A percentile compares a stretch with the other conserved stretches of the same genome.
phyloP scores from a whole-genome alignment of 2,888 invertebrate species.

The Caenorhabditis sp. region DNA sequence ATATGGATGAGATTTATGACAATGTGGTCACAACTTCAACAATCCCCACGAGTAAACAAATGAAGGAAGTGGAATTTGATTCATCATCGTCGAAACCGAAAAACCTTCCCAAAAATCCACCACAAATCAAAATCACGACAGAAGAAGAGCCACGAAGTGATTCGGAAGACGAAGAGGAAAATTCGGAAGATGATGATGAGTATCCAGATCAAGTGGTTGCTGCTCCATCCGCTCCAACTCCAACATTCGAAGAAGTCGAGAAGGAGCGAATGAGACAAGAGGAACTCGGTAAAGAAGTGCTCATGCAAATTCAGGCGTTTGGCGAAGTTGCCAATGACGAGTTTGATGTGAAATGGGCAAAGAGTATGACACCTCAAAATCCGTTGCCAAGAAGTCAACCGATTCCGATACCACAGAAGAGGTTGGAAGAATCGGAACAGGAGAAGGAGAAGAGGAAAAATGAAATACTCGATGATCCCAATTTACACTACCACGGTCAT shows the following conservation, averaged over 20 bases:
- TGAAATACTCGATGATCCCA: constrained; percentile 24
- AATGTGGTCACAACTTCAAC: constrained; percentile 14
- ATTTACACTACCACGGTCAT: constrained; percentile 29
- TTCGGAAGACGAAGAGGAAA: constrained; percentile 53
- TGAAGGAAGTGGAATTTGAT: constrained; percentile 38
- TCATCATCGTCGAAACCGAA: constrained; percentile 17
- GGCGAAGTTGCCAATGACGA: constrained; percentile 70
- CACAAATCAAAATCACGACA: constrained; percentile 43
- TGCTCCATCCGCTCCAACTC: constrained; percentile 65
- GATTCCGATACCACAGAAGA: constrained; percentile 28
- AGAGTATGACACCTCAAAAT: background rate
- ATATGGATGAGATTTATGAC: constrained; percentile 55
- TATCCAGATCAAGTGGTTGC: constrained; percentile 67
- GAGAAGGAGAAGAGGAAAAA: constrained; percentile 20
- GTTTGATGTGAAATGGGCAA: constrained; percentile 70
- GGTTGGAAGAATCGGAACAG: constrained; percentile 22
- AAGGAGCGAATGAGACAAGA: constrained; percentile 60
- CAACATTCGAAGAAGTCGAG: constrained; percentile 60
- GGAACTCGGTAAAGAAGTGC: constrained; percentile 57
- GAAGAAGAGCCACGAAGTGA: constrained; percentile 46
- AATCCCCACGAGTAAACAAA: background rate
- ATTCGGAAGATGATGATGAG: constrained; percentile 67
- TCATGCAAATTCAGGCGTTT: constrained; percentile 64
- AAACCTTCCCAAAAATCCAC: constrained; percentile 25
- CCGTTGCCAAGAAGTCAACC: constrained; percentile 23